Base-by-base conservation (phyloP, 2,797 vertebrate species). In the Parambassis ranga region DNA sequence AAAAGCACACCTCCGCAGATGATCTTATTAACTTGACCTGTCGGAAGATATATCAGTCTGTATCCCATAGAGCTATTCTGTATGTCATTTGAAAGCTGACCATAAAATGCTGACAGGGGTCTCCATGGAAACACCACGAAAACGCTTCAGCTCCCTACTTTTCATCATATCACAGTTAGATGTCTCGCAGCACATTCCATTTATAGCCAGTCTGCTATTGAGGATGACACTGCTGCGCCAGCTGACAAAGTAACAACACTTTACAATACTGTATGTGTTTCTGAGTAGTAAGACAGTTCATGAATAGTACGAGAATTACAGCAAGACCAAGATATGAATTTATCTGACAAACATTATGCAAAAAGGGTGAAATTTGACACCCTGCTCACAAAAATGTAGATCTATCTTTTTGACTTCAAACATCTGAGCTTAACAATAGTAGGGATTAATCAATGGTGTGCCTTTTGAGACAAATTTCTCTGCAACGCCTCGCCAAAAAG, bases 91-190 rank as follows among this genome's bases (percentile, higher is more conserved):
- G 4, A 28, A 61, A 44, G 33, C 44, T 22, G 20, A 16, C 33
- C 44, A 39, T 28, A 20, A 69, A 76, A 47, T 27, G 61, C 81
- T 69, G 71, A 83, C 49, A 18, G n/a, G 8, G 53, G 69, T 81
- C 59, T 57, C 70, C 65, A 73, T 44, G 44, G 58, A 72, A 75
- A 77, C 30, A 0, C 11, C 26, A 56, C n/a, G 1, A 53, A 58
- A 61, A 68, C 9, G 22, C 46, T 61, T 51, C 46, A 67, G 57
- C 43, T 58, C 35, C 33, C 24, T 6, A 41, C 39, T 44, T 62
- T 56, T 53, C 8, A 0, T 43, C 50, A 44, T 6, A 28, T 44
- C 44, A 26, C 26, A 8, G 55, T 39, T 23, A 58, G 75, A 82
- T 46, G 59, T 44, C 61, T 71, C 32, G 61, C 69, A 60, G 69